Evolutionary conservation across 2,888 invertebrate genomes (phyloP).

Genomic region (Agapetus fuscipes): DNA sequence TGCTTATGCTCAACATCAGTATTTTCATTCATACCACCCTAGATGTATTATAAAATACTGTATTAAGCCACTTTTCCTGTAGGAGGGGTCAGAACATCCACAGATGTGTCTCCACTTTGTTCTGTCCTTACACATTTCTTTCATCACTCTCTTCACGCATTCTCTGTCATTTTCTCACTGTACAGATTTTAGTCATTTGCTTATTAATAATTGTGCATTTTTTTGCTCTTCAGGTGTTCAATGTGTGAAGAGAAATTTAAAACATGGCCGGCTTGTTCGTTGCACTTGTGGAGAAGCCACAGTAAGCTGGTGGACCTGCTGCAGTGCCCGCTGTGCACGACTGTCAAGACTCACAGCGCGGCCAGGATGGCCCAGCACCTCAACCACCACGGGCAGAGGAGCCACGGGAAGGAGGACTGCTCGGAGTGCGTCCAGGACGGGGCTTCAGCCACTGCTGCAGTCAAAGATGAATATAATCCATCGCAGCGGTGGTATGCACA

Average conservation of each 20-base stretch:
- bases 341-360: conserved; percentile 45
- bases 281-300: conserved; percentile 62
- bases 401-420: conserved; percentile 26
- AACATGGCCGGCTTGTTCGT: conserved; percentile 55
- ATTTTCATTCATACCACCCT: too few relatives aligned
- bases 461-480: conserved; percentile 18
- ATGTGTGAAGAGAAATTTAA: conserved; percentile 42
- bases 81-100: too few relatives aligned
- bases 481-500: conserved; percentile 43
- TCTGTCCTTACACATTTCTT: too few relatives aligned
- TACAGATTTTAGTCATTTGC: too few relatives aligned
- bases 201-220: too few relatives aligned
- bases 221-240: conserved; percentile 44
- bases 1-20: too few relatives aligned
- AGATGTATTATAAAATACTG: too few relatives aligned
- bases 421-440: conserved; percentile 29
- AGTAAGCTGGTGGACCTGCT: conserved; percentile 49
- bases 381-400: conserved; percentile 20
- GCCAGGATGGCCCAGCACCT: conserved; percentile 53
- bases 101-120: too few relatives aligned
- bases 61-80: too few relatives aligned
- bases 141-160: too few relatives aligned
- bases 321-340: conserved; percentile 46
- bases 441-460: conserved; percentile 2
- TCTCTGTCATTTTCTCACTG: too few relatives aligned